Conservation (phyloP, 2,888 invertebrate genomes). For the Melanophora roralis region DNA sequence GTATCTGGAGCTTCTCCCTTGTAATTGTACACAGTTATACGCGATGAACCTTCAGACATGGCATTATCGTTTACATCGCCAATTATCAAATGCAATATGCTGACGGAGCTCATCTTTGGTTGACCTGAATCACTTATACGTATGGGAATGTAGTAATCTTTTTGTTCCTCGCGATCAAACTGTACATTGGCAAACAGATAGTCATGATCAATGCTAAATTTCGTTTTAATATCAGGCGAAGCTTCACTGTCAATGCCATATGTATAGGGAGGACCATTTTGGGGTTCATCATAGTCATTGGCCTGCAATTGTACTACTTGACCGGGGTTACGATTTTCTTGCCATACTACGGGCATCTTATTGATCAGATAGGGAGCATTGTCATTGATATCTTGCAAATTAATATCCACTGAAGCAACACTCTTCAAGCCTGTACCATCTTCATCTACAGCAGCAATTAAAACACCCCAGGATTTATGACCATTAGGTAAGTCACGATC, state of each 20-base stretch:
- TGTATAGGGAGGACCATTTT: constrained; percentile 91
- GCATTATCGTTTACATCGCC: constrained; percentile 96
- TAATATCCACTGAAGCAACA: constrained; percentile 83
- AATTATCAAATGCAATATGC: constrained; percentile 91
- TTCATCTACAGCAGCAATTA: constrained; percentile 86
- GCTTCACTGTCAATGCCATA: constrained; percentile 80
- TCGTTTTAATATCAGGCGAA: constrained; percentile 82
- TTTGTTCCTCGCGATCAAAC: constrained; percentile 92
- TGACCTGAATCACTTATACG: constrained; percentile 91
- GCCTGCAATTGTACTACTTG: constrained; percentile 84
- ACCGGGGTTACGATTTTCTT: constrained; percentile 86
- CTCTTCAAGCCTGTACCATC: constrained; percentile 82
- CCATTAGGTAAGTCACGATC: constrained; percentile 95
- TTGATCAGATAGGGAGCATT: constrained; percentile 93
- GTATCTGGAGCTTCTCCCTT: constrained; percentile 89
- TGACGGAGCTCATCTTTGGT: constrained; percentile 86
- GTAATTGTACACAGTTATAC: constrained; percentile 96
- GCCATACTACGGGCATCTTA: constrained; percentile 89
- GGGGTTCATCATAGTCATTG: constrained; percentile 87
- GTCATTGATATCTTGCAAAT: constrained; percentile 92
- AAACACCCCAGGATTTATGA: constrained; percentile 86
- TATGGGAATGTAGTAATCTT: constrained; percentile 92
- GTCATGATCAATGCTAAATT: constrained; percentile 84
- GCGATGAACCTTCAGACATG: constrained; percentile 91
- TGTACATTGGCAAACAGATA: constrained; percentile 84